Evolutionary conservation across 2,888 invertebrate species (phyloP).

Genomic region (Cremastobaeus sp.): DNA sequence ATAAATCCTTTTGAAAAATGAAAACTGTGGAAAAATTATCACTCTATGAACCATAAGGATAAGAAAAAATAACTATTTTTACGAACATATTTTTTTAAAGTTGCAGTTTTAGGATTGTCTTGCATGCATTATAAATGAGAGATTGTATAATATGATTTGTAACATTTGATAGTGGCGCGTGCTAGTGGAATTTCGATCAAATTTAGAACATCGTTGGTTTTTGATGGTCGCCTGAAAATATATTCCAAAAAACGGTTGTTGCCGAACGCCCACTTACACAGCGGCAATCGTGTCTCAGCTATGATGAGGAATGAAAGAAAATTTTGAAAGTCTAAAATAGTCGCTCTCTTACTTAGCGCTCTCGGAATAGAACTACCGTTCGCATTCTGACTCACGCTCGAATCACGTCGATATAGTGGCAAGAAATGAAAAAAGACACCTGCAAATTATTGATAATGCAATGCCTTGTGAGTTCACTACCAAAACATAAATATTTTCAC

Average conservation of each 20-base stretch:
- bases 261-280: constrained; percentile 33
- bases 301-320: constrained; percentile 60
- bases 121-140: constrained; percentile 14
- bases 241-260: constrained; percentile 45
- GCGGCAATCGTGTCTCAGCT: constrained; percentile 36
- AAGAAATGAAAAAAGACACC: constrained; percentile 51
- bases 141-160: constrained; percentile 41
- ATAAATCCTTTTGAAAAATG: too few relatives aligned
- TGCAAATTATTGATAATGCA: constrained; percentile 52
- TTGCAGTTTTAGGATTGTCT: constrained; percentile 22
- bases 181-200: constrained; percentile 39
- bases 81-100: too few relatives aligned
- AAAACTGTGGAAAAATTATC: too few relatives aligned
- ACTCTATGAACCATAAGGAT: too few relatives aligned
- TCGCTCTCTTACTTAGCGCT: constrained; percentile 55
- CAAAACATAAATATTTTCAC: constrained; percentile 49
- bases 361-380: constrained; percentile 53
- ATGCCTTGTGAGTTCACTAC: constrained; percentile 30
- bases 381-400: constrained; percentile 56
- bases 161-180: constrained; percentile 20
- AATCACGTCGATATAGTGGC: constrained; percentile 42
- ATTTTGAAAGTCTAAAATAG: constrained; percentile 60
- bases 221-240: constrained; percentile 34
- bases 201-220: constrained; percentile 52
- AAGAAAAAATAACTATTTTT: too few relatives aligned